A percentile compares a stretch with the other conserved stretches of the same genome.
These are phyloP conservation scores for Metridium senile DNA, from an alignment of 92 coral and sea anemone genomes.

Conservation along the genomic window DNA sequence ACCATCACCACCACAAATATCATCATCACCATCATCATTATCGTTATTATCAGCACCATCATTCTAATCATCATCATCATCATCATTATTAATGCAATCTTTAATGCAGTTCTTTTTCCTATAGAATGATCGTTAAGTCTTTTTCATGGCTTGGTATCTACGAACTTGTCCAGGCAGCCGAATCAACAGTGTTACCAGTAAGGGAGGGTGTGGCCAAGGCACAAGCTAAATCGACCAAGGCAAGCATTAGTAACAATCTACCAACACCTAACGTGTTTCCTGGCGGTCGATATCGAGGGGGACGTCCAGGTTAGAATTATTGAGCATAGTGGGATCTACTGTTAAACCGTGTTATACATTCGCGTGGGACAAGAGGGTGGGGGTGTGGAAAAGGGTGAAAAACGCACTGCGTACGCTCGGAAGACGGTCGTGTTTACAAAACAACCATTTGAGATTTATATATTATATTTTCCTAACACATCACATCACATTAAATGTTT, in stretches of 20 bases:
- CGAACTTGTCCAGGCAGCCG: slow-evolving; percentile 84
- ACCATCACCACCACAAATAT: background rate
- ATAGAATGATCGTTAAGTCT: slow-evolving; percentile 73
- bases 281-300: slow-evolving; percentile 64
- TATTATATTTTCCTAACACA: too few species aligned
- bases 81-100: background rate
- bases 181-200: slow-evolving; percentile 84
- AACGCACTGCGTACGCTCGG: too few species aligned
- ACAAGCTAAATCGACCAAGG: slow-evolving; percentile 86
- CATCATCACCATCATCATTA: background rate
- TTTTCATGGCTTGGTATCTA: slow-evolving; percentile 85
- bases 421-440: too few species aligned
- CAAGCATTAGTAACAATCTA: slow-evolving; percentile 71
- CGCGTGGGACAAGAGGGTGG: too few species aligned
- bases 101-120: background rate
- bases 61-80: background rate
- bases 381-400: too few species aligned
- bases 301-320: slow-evolving; percentile 70
- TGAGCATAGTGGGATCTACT: too few species aligned
- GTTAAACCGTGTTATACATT: too few species aligned
- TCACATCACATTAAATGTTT: too few species aligned
- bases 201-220: slow-evolving; percentile 93
- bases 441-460: too few species aligned
- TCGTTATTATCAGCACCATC: background rate
- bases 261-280: slow-evolving; percentile 70